Evolutionary conservation across 1,140 invertebrate genomes (phyloP).

Genomic region (Physella acuta): DNA sequence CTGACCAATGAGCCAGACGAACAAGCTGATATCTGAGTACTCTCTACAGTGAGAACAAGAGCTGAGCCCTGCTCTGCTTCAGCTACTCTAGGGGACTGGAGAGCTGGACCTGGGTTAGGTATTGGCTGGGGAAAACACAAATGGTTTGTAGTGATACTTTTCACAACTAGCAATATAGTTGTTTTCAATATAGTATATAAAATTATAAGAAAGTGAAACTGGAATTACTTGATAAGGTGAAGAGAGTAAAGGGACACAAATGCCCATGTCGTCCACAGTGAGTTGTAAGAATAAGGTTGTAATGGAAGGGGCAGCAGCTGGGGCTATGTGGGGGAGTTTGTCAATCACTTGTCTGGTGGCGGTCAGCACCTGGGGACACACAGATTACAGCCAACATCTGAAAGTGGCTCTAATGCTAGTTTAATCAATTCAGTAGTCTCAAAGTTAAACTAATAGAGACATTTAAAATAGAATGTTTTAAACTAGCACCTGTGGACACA

Average conservation of each 20-base stretch:
- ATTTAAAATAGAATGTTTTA: too few relatives aligned
- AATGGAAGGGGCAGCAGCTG: constrained; percentile 62
- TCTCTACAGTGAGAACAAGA: constrained; percentile 90
- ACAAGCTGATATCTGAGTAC: constrained; percentile 88
- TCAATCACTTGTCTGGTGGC: constrained; percentile 66
- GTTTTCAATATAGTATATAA: too few relatives aligned
- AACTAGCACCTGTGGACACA: too few relatives aligned
- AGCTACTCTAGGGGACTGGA: constrained; percentile 31
- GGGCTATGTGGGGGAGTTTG: constrained; percentile 47
- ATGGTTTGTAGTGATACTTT: not conserved
- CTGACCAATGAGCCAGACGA: constrained; percentile 79
- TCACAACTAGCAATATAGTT: not conserved
- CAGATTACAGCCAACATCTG: too few relatives aligned
- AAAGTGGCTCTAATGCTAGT: too few relatives aligned
- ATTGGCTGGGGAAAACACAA: not conserved
- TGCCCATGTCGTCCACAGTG: constrained; percentile 95
- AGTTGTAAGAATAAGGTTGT: constrained; percentile 91
- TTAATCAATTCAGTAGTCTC: too few relatives aligned
- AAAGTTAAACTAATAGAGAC: too few relatives aligned
- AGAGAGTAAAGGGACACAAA: constrained; percentile 88
- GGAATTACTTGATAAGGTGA: constrained; percentile 31
- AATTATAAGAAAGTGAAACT: not conserved
- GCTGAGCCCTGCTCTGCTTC: constrained; percentile 73
- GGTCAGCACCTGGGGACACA: constrained; percentile 80
- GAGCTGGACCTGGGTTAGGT: constrained; percentile 13